These are phyloP conservation scores for Sepiola atlantica DNA, from an alignment of 2,888 invertebrate species.

Conservation along the genomic window DNA sequence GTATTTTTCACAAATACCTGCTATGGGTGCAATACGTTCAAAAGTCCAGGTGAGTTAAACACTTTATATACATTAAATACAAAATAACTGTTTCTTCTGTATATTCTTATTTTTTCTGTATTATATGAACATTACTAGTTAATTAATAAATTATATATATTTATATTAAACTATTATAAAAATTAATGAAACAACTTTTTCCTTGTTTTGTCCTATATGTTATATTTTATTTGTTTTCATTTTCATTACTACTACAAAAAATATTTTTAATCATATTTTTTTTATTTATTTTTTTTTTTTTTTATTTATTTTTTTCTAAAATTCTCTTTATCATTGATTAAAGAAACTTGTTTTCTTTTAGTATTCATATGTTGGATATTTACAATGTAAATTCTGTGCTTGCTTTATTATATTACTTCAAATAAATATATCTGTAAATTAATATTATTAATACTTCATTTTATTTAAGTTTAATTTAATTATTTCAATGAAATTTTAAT, in stretches of 20 bases:
- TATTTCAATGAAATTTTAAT: not conserved
- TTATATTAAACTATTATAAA: not conserved
- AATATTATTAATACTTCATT: not conserved
- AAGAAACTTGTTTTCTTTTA: not conserved
- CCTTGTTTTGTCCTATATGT: no score
- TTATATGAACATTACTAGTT: not conserved
- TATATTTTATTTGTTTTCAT: no score
- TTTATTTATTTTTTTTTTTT: not conserved
- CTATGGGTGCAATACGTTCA: conserved; percentile 76
- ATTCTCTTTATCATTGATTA: not conserved
- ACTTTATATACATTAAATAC: not conserved
- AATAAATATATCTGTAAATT: not conserved
- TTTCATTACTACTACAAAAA: not conserved
- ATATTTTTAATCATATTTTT: not conserved
- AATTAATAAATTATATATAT: not conserved
- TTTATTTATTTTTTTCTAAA: not conserved
- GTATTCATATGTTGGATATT: not conserved
- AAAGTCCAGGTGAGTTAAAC: conserved; percentile 75
- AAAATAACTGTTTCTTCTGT: not conserved
- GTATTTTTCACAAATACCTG: conserved; percentile 76
- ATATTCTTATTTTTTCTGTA: not conserved
- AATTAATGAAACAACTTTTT: not conserved
- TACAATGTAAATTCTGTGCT: not conserved
- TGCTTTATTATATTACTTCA: not conserved
- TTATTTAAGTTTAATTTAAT: not conserved